Conservation (phyloP, 2,797 vertebrate genomes). For the Anisognathus igniventris region DNA sequence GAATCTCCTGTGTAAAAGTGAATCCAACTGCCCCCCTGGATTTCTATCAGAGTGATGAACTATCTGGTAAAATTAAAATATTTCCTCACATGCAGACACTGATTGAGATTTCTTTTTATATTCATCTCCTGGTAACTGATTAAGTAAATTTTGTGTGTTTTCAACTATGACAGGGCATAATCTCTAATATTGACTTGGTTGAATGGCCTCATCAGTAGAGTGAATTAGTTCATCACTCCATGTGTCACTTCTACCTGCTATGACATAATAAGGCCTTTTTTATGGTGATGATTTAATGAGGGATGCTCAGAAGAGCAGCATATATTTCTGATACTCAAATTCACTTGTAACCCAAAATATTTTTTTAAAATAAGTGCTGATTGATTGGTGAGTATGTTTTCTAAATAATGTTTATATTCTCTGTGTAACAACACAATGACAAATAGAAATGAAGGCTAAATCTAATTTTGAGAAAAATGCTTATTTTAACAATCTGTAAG, state of each 20-base stretch:
- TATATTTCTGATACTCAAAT: constrained; percentile 12
- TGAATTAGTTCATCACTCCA: background rate
- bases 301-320: background rate
- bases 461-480: background rate
- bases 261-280: background rate
- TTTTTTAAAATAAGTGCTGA: background rate
- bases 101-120: background rate
- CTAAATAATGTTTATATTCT: background rate
- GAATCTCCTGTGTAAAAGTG: background rate
- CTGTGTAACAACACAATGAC: background rate
- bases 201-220: background rate
- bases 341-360: background rate
- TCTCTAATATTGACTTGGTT: background rate
- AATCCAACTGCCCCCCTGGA: background rate
- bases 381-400: background rate
- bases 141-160: background rate
- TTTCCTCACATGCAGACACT: background rate
- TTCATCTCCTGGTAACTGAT: background rate
- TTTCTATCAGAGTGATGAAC: background rate
- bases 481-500: background rate
- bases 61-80: background rate
- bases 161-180: background rate
- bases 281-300: background rate
- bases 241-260: background rate
- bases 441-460: background rate